A percentile compares a stretch with the other conserved stretches of the same genome.
Conservation (phyloP, 1,140 invertebrate genomes). For the Cherax quadricarinatus region DNA sequence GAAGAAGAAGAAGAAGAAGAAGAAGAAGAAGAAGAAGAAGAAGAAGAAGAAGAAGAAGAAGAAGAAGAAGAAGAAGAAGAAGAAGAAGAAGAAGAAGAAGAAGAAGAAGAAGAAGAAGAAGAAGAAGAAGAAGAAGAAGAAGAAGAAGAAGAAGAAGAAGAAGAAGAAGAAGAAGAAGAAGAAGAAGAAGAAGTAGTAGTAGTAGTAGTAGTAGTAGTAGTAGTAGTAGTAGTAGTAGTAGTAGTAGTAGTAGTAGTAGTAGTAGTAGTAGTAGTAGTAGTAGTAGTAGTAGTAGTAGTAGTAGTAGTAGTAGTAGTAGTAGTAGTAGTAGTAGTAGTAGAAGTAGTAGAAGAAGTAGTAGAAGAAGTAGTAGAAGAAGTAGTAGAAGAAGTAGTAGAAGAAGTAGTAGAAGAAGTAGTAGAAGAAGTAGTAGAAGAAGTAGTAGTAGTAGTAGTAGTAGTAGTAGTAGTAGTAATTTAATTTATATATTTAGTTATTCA, state of each 20-base stretch:
- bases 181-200: neutral
- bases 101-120: neutral
- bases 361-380: neutral
- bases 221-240: conserved; percentile 26
- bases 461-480: too few species aligned
- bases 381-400: neutral
- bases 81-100: neutral
- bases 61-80: neutral
- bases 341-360: neutral
- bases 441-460: too few species aligned
- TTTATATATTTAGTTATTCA: too few species aligned
- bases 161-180: neutral
- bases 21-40: neutral
- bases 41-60: neutral
- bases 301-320: neutral
- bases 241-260: conserved; percentile 15
- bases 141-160: neutral
- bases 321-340: neutral
- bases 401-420: neutral
- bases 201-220: conserved; percentile 15
- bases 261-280: neutral
- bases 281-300: conserved; percentile 2
- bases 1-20: neutral
- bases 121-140: neutral
- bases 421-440: too few species aligned